Percentiles rank a stretch among this genome's conserved stretches.
phyloP scores from a whole-genome alignment of 2,113 vertebrate genomes.

The Hippocampus guttulatus region DNA sequence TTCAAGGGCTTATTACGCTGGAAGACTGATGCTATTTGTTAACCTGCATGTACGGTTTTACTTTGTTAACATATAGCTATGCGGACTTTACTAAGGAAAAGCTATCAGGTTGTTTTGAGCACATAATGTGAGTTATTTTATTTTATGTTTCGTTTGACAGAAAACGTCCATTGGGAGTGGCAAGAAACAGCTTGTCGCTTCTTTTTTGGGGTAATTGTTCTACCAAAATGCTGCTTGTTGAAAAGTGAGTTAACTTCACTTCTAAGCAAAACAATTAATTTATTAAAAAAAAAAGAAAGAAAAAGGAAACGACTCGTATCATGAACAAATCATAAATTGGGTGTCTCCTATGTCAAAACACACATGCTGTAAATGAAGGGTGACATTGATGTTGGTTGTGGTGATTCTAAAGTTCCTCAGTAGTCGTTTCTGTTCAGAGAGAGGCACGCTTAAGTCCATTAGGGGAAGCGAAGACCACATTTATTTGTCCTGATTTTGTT shows the following conservation, averaged over 20 bases:
- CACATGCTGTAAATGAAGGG: conserved; percentile 15
- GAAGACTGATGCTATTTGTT: no score
- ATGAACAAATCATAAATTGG: neutral
- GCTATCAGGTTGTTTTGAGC: no score
- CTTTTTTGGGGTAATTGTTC: no score
- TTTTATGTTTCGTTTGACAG: no score
- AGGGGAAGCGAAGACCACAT: conserved; percentile 31
- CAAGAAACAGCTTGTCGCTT: no score
- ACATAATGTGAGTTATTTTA: no score
- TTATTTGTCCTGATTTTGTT: conserved; percentile 39
- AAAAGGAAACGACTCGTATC: neutral
- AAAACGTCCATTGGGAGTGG: no score
- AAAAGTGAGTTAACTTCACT: neutral
- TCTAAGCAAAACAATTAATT: neutral
- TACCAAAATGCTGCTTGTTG: no score
- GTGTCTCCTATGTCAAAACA: neutral
- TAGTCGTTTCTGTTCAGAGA: conserved; percentile 32
- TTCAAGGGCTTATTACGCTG: no score
- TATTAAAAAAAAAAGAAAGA: neutral
- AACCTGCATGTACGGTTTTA: no score
- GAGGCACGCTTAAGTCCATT: conserved; percentile 33
- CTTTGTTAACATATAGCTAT: no score
- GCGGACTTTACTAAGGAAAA: no score
- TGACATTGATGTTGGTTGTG: conserved; percentile 2
- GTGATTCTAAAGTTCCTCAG: conserved; percentile 15